These are phyloP conservation scores for Microtus oregoni DNA, from an alignment of 2,113 vertebrate genomes.

Conservation along the genomic window DNA sequence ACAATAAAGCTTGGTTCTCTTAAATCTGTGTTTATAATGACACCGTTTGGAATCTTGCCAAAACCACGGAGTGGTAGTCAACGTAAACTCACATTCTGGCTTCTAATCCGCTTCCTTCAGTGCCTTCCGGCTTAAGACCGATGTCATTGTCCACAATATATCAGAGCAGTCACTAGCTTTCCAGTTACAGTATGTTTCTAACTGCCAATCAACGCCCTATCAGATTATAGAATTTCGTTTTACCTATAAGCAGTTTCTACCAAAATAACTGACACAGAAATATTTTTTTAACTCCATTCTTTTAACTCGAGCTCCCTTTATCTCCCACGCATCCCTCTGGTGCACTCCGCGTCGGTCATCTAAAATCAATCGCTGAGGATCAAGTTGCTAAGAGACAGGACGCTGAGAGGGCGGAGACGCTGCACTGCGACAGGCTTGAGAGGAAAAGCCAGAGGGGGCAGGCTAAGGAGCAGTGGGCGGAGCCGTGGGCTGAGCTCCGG, in stretches of 20 bases:
- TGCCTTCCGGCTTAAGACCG: conserved; percentile 36
- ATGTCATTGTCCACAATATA: neutral
- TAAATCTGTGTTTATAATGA: conserved; percentile 15
- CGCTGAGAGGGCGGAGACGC: conserved; percentile 76
- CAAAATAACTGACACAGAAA: neutral
- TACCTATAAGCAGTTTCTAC: neutral
- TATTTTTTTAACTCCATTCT: neutral
- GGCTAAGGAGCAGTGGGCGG: neutral
- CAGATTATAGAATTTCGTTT: neutral
- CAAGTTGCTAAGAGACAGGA: conserved; percentile 84
- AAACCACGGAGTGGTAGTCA: neutral
- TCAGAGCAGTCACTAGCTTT: neutral
- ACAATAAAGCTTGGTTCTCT: neutral
- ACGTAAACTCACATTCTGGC: conserved; percentile 31
- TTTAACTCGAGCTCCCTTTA: neutral
- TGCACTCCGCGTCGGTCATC: neutral
- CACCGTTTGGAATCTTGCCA: conserved; percentile 35
- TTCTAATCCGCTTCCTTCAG: conserved; percentile 13
- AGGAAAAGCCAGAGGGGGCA: neutral
- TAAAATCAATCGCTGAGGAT: fast-evolving
- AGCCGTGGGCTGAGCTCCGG: fast-evolving
- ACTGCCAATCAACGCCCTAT: neutral
- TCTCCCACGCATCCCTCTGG: neutral
- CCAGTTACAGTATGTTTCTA: neutral
- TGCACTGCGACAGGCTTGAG: conserved; percentile 85